These are phyloP conservation scores for Standfussiana lucernea DNA, from an alignment of 2,888 invertebrate species.

Conservation along the genomic window DNA sequence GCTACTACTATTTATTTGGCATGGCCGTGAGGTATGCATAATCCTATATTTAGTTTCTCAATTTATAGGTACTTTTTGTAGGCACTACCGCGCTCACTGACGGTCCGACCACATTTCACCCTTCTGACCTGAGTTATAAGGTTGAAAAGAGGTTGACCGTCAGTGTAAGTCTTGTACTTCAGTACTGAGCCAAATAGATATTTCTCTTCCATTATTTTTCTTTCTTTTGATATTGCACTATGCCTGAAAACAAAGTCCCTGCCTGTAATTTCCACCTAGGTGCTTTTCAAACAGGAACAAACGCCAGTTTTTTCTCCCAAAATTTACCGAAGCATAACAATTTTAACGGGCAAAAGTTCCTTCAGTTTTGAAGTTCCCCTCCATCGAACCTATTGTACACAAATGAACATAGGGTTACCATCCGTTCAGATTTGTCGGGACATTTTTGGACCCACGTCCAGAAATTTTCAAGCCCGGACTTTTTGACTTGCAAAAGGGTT, in stretches of 20 bases:
- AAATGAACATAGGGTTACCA: not conserved
- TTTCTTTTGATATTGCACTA: not conserved
- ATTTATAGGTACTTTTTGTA: not conserved
- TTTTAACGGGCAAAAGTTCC: not conserved
- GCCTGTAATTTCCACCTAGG: not conserved
- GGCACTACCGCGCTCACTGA: too few relatives aligned
- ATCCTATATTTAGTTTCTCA: not conserved
- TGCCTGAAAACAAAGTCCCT: not conserved
- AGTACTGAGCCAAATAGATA: not conserved
- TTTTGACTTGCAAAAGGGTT: too few relatives aligned
- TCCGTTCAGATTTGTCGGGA: not conserved
- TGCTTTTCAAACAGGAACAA: not conserved
- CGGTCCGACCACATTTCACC: not conserved
- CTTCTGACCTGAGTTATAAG: too few relatives aligned
- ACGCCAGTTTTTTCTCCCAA: not conserved
- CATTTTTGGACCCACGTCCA: not conserved
- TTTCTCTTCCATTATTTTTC: not conserved
- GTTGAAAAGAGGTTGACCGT: too few relatives aligned
- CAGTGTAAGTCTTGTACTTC: too few relatives aligned
- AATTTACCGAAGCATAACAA: conserved; percentile 19
- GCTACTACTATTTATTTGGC: not conserved
- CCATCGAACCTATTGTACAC: conserved; percentile 23
- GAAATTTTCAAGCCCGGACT: too few relatives aligned
- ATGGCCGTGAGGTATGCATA: not conserved
- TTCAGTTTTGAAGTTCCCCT: conserved; percentile 19